A percentile compares a stretch with the other conserved stretches of the same genome.
These are phyloP conservation scores for Pardosa pseudoannulata DNA, from an alignment of 2,888 invertebrate genomes.

Conservation along the genomic window DNA sequence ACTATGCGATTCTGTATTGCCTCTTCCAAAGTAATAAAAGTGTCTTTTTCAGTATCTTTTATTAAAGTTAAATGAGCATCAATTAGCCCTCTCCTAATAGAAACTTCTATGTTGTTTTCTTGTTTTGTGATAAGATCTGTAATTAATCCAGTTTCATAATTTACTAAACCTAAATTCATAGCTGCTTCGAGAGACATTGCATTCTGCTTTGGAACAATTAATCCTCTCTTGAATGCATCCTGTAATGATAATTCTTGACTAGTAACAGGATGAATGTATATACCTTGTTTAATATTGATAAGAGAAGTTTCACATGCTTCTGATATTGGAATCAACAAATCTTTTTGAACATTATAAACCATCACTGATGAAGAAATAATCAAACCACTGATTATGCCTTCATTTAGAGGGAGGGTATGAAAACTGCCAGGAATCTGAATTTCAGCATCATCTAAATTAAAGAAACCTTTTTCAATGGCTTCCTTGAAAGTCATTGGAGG, in stretches of 20 bases:
- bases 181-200: constrained; percentile 84
- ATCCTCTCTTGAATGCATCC: constrained; percentile 81
- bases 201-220: constrained; percentile 83
- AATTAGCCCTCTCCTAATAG: constrained; percentile 87
- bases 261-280: constrained; percentile 87
- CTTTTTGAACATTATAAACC: constrained; percentile 85
- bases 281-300: constrained; percentile 85
- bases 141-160: constrained; percentile 80
- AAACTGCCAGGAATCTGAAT: constrained; percentile 82
- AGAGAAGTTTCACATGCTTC: constrained; percentile 89
- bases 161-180: constrained; percentile 77
- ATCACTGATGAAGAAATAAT: constrained; percentile 87
- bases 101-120: constrained; percentile 85
- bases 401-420: constrained; percentile 83
- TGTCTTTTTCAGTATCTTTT: constrained; percentile 78
- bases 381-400: constrained; percentile 87
- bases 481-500: constrained; percentile 84
- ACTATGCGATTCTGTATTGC: constrained; percentile 76
- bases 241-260: constrained; percentile 80
- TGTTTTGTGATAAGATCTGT: constrained; percentile 85
- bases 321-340: constrained; percentile 86
- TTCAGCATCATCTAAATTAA: constrained; percentile 84
- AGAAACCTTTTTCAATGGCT: constrained; percentile 83
- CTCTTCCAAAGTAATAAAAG: constrained; percentile 82
- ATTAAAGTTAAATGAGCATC: constrained; percentile 86